Conservation (phyloP, 2,113 vertebrate genomes). For the Oncorhynchus clarkii region DNA sequence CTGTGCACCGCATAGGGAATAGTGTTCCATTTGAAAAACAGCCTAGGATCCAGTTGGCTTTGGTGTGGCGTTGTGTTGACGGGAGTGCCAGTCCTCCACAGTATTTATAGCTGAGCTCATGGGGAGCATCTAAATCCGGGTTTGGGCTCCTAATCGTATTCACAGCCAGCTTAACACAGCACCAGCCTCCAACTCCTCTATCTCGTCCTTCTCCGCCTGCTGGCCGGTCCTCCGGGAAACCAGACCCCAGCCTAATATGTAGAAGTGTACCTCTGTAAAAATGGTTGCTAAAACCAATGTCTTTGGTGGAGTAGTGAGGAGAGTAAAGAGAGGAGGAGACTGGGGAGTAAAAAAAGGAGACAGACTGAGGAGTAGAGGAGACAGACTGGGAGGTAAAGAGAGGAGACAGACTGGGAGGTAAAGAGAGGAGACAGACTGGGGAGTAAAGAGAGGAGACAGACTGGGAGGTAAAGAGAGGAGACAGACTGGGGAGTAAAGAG, state of each 20-base stretch:
- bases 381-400: no score
- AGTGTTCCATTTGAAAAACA: no score
- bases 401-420: no score
- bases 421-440: no score
- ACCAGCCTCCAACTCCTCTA: constrained; percentile 43
- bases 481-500: no score
- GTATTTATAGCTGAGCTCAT: constrained; percentile 54
- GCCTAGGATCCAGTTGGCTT: neutral
- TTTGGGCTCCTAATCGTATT: constrained; percentile 52
- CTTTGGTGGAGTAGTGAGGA: no score
- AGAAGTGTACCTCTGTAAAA: constrained; percentile 29
- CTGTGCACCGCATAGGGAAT: neutral
- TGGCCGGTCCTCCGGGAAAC: constrained; percentile 33
- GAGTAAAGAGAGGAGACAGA: no score
- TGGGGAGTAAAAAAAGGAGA: no score
- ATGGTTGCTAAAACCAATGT: neutral
- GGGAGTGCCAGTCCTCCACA: constrained; percentile 21
- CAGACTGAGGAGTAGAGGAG: no score
- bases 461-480: no score
- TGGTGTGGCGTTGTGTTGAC: neutral
- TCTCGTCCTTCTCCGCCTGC: constrained; percentile 39
- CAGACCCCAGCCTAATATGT: constrained; percentile 39
- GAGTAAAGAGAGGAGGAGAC: no score
- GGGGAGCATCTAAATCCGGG: constrained; percentile 32
- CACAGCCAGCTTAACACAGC: constrained; percentile 26